phyloP scores from a whole-genome alignment of 2,888 invertebrate genomes.

The Linnaemya vulpina region DNA sequence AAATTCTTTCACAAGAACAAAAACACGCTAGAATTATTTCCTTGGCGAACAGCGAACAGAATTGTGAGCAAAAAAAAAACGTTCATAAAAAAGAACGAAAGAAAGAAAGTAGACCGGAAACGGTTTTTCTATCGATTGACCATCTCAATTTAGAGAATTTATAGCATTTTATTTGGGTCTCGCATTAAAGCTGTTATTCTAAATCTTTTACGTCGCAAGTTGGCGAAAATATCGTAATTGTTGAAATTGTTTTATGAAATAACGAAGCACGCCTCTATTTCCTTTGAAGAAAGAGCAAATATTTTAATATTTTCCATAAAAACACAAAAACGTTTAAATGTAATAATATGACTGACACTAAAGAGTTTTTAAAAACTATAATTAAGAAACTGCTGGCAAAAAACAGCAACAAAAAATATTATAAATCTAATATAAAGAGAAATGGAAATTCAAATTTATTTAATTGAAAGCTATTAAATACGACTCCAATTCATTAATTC shows the following conservation, averaged over 20 bases:
- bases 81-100: neutral
- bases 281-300: neutral
- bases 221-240: constrained; percentile 7
- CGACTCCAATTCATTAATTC: too few species aligned
- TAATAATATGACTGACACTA: neutral
- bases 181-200: constrained; percentile 1
- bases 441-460: neutral
- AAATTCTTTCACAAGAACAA: constrained; percentile 43
- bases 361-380: neutral
- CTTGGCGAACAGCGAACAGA: constrained; percentile 26
- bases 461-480: neutral
- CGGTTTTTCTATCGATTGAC: constrained; percentile 58
- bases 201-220: neutral
- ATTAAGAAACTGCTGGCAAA: neutral
- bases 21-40: constrained; percentile 42
- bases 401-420: too few species aligned
- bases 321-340: neutral
- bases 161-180: constrained; percentile 70
- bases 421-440: neutral
- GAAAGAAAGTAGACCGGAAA: constrained; percentile 44
- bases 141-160: constrained; percentile 58
- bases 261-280: constrained; percentile 29
- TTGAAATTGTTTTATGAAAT: constrained; percentile 21
- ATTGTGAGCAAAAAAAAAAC: neutral
- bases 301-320: constrained; percentile 17